These are phyloP conservation scores for Loripinus fragilis DNA, from an alignment of 2,888 invertebrate genomes.

Conservation along the genomic window DNA sequence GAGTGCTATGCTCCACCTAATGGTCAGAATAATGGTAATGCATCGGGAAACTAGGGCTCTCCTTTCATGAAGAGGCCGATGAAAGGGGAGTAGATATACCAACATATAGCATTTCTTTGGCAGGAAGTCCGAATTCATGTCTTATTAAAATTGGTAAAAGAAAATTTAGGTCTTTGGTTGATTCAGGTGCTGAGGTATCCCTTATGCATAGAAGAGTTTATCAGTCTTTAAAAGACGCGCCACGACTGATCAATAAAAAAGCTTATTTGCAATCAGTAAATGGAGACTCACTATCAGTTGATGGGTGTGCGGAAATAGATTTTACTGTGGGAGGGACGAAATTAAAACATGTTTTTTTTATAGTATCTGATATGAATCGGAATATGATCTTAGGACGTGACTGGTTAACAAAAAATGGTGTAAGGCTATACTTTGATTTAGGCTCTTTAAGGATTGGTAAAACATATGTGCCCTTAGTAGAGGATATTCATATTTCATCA, in stretches of 20 bases:
- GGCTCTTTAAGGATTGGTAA: neutral
- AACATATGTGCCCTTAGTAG: too few species aligned
- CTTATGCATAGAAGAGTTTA: too few species aligned
- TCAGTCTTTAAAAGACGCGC: too few species aligned
- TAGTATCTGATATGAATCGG: neutral
- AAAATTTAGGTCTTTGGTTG: constrained; percentile 32
- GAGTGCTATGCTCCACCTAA: too few species aligned
- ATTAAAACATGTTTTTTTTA: neutral
- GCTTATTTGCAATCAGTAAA: neutral
- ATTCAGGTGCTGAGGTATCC: constrained; percentile 43
- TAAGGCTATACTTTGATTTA: neutral
- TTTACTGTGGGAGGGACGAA: neutral
- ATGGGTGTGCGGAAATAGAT: neutral
- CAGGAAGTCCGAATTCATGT: too few species aligned
- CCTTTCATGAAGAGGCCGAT: too few species aligned
- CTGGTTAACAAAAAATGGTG: neutral
- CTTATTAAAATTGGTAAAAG: too few species aligned
- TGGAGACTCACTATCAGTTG: neutral
- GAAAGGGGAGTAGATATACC: too few species aligned
- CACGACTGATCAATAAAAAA: too few species aligned
- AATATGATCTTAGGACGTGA: neutral
- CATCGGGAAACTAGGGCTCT: too few species aligned
- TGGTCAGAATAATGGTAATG: too few species aligned
- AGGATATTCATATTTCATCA: neutral
- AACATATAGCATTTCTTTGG: too few species aligned